These are phyloP conservation scores for Drosophila arawakana DNA, from an alignment of 1,140 invertebrate species.

Conservation along the genomic window DNA sequence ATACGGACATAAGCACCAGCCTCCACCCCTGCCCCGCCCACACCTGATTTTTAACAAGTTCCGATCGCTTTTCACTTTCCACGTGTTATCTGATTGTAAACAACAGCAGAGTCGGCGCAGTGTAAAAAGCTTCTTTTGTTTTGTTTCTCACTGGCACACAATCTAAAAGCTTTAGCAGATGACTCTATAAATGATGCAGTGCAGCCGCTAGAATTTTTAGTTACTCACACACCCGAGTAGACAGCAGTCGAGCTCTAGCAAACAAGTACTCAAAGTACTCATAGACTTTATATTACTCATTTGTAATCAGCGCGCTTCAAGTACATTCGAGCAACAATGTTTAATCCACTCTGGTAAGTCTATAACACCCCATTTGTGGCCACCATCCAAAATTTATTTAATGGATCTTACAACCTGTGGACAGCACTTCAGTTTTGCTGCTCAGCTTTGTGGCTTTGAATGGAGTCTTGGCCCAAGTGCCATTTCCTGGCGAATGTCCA, in stretches of 20 bases:
- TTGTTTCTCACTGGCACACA: neutral
- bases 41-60: too few relatives aligned
- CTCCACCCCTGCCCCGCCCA: neutral
- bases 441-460: slow-evolving; percentile 37
- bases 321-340: slow-evolving; percentile 13
- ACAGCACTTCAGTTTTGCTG: slow-evolving; percentile 43
- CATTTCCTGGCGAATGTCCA: slow-evolving; percentile 88
- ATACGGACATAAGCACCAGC: neutral
- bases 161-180: slow-evolving; percentile 43
- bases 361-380: neutral
- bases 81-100: slow-evolving; percentile 27
- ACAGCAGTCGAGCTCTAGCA: neutral
- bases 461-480: slow-evolving; percentile 86
- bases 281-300: neutral
- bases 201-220: slow-evolving; percentile 51
- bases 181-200: slow-evolving; percentile 63
- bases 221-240: slow-evolving; percentile 40
- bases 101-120: slow-evolving; percentile 54
- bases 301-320: neutral
- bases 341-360: slow-evolving; percentile 26
- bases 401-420: slow-evolving; percentile 1
- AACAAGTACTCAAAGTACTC: slow-evolving; percentile 7
- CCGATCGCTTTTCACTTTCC: slow-evolving; percentile 69
- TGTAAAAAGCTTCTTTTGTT: slow-evolving; percentile 52
- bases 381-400: neutral